Evolutionary conservation across 2,113 vertebrate genomes (phyloP), one percentile per base, ranked within the genome.

Genomic region (Lichenostomus cassidix): DNA sequence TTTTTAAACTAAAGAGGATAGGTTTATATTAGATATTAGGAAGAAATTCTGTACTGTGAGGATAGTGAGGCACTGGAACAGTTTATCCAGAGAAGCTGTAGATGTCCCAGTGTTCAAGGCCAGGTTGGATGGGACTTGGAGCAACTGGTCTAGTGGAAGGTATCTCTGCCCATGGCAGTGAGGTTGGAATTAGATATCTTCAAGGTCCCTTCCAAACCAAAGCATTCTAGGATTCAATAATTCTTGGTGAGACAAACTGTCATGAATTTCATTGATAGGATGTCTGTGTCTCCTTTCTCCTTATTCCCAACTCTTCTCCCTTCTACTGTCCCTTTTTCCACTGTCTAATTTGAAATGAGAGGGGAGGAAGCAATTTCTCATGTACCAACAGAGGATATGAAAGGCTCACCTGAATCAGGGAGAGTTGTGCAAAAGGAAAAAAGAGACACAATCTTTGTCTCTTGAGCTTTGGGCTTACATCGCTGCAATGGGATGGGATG

Each of bases 381-480:
- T 5, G 14, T 28, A 10, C 24, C 12, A 17, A 47, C 1, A 67
- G 39, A 37, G 12, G 5, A 27, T 50, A 31, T 5, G 19, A 39
- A 35, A 27, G 18, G 46, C 46, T 29, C 16, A 22, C 0, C 9
- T 7, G 17, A 21, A 11, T 0, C 15, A 9, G 33, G 1, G 5
- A 82, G 33, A 42, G 9, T 5, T 63, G 42, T 17, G 23, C 22
- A 59, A 20, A 80, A 73, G 46, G 44, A 9, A 20, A 23, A 19
- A 64, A 64, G 19, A 37, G 35, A 21, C 7, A 17, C 0, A 0
- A 3, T 10, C 21, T 53, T 46, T 11, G 3, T 22, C 29, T 78
- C 37, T 7, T 15, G 22, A 22, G 42, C 2, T 9, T 71, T 60
- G 69, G 58, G 12, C 14, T 14, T 22, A 7, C 1, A 2, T 39